phyloP scores from a whole-genome alignment of 2,797 vertebrate genomes.

The Sylvilagus floridanus region DNA sequence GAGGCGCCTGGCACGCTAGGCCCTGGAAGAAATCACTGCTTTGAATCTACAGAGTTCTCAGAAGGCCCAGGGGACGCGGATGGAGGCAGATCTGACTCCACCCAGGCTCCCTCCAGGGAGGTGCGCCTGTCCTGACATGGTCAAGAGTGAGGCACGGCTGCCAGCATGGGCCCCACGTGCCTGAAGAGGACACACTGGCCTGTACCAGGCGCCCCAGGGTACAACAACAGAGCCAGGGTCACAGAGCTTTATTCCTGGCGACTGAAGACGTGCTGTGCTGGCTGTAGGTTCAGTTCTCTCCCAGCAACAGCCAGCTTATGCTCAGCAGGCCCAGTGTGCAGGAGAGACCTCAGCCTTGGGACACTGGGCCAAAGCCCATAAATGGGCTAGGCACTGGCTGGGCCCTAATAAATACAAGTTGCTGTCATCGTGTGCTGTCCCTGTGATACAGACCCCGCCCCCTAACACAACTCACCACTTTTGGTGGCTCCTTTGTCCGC shows the following conservation, averaged over 20 bases:
- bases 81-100: neutral
- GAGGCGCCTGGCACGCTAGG: neutral
- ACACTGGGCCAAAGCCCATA: neutral
- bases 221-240: too few relatives aligned
- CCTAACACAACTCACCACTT: neutral
- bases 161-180: accelerated
- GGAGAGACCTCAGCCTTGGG: neutral
- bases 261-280: neutral
- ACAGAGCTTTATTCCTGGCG: neutral
- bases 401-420: neutral
- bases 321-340: neutral
- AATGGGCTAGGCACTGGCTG: neutral
- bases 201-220: neutral
- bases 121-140: neutral
- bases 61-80: neutral
- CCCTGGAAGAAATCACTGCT: neutral
- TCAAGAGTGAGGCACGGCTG: neutral
- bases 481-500: neutral
- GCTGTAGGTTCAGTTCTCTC: neutral
- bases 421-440: neutral
- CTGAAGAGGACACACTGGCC: neutral
- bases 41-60: neutral
- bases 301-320: neutral
- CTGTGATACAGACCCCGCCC: neutral
- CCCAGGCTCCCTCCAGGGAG: neutral